Evolutionary conservation across 2,797 vertebrate genomes (phyloP), one percentile per base, ranked within the genome.

Genomic region (Leptoclinus maculatus): DNA sequence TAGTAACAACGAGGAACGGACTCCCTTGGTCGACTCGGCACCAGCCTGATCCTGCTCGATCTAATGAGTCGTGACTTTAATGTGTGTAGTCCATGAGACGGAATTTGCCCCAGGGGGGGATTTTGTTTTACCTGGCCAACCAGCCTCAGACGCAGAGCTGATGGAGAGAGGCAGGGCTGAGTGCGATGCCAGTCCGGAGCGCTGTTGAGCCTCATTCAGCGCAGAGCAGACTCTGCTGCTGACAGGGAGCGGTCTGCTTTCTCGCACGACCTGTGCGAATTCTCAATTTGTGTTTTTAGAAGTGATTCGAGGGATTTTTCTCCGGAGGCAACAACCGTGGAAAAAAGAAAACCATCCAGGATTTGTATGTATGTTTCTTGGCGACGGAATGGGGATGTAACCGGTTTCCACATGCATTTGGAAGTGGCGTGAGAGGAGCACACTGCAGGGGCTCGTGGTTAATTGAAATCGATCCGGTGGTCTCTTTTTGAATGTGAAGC

Each of bases 401-500:
- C 29, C 70, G 60, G 67, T 83, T 66, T 79, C 67, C 85, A 71
- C 82, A 71, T 90, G 87, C 85, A 21, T 78, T 67, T 83, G 83
- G 63, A 88, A 85, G 84, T 69, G 62, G 78, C 59, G 69, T 69
- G 80, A 87, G 79, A 90, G 79, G 84, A 81, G 74, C 80, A 71
- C 80, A 75, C 83, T 92, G 85, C 83, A 83, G 88, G 83, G 86
- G 82, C 74, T 86, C 75, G 85, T 76, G 77, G 74, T 86, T 83
- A 92, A 91, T 89, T 87, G 85, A 91, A 84, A 90, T 89, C 86
- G 85, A 86, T 89, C 91, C 76, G 47, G 83, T 64, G 86, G 74
- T 79, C 68, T 71, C 64, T 79, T 71, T 63, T 91, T 92, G 83
- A 83, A 95, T 94, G 93, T 94, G 89, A 95, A 90, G 86, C 76